phyloP scores from a whole-genome alignment of 2,113 vertebrate genomes.

The Bombycilla garrulus region DNA sequence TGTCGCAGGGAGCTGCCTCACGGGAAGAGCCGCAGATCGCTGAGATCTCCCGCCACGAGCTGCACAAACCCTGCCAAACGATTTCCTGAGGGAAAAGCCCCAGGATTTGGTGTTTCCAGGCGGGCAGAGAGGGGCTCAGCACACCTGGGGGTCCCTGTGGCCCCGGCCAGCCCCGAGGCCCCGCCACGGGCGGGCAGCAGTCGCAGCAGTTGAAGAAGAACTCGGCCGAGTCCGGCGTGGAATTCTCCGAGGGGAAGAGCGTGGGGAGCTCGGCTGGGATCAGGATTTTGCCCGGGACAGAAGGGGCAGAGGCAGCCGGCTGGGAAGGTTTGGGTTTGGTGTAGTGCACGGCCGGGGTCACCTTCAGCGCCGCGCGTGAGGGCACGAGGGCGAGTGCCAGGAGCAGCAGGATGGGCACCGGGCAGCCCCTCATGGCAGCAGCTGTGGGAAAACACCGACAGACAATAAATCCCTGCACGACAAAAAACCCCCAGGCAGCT shows the following conservation, averaged over 20 bases:
- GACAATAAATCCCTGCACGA: rapidly evolving
- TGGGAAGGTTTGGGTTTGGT: slow-evolving; percentile 79
- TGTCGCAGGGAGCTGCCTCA: not conserved
- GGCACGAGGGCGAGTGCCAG: slow-evolving; percentile 43
- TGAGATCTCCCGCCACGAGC: rapidly evolving
- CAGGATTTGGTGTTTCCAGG: rapidly evolving
- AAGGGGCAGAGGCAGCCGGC: slow-evolving; percentile 26
- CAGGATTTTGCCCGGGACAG: slow-evolving; percentile 19
- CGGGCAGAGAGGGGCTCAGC: not conserved
- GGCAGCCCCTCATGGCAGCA: slow-evolving; percentile 75
- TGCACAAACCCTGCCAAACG: rapidly evolving
- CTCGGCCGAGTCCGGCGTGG: slow-evolving; percentile 84
- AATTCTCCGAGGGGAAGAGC: slow-evolving; percentile 79
- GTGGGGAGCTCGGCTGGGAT: slow-evolving; percentile 36
- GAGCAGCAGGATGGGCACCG: slow-evolving; percentile 42
- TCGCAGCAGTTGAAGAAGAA: slow-evolving; percentile 95
- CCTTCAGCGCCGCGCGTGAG: slow-evolving; percentile 69
- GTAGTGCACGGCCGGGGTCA: slow-evolving; percentile 81
- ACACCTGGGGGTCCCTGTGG: slow-evolving; percentile 84
- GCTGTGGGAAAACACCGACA: slow-evolving; percentile 61
- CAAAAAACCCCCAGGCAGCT: slow-evolving; percentile 39
- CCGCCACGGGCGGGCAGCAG: slow-evolving; percentile 82
- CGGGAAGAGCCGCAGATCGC: rapidly evolving
- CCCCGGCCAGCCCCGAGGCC: slow-evolving; percentile 82
- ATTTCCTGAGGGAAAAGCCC: not conserved